A percentile compares a stretch with the other conserved stretches of the same genome.
phyloP scores from a whole-genome alignment of 2,888 invertebrate genomes.

The Corbicula japonica region DNA sequence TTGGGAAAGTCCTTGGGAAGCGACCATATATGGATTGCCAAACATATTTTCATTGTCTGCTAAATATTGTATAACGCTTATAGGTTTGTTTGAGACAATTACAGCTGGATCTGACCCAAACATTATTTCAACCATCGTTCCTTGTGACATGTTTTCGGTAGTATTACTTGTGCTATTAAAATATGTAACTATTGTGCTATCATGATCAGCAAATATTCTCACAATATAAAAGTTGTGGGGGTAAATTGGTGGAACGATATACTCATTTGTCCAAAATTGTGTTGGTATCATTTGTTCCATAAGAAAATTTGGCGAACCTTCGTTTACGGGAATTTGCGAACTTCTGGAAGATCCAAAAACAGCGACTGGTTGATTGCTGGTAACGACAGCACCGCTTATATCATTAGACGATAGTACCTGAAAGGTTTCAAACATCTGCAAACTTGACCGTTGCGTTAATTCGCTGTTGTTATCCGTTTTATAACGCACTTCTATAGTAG shows the following conservation, averaged over 20 bases:
- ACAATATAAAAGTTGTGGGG: neutral
- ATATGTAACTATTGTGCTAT: neutral
- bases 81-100: neutral
- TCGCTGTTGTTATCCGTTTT: neutral
- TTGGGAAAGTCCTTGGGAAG: neutral
- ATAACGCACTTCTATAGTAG: neutral
- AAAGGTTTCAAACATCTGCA: neutral
- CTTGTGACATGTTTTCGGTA: neutral
- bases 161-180: neutral
- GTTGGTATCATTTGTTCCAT: constrained; percentile 16
- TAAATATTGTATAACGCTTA: constrained; percentile 1
- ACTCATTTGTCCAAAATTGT: neutral
- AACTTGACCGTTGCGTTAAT: neutral
- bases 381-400: constrained; percentile 6
- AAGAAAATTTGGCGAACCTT: neutral
- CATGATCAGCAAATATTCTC: neutral
- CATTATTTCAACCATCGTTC: neutral
- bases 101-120: neutral
- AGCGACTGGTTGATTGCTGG: constrained; percentile 3
- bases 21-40: constrained; percentile 17
- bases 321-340: neutral
- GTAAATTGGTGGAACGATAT: constrained; percentile 2
- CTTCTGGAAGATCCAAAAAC: neutral
- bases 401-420: neutral
- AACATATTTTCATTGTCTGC: neutral